A percentile compares a stretch with the other conserved stretches of the same genome.
These are phyloP conservation scores for Pogonus chalceus DNA, from an alignment of 1,140 invertebrate species.

Conservation along the genomic window DNA sequence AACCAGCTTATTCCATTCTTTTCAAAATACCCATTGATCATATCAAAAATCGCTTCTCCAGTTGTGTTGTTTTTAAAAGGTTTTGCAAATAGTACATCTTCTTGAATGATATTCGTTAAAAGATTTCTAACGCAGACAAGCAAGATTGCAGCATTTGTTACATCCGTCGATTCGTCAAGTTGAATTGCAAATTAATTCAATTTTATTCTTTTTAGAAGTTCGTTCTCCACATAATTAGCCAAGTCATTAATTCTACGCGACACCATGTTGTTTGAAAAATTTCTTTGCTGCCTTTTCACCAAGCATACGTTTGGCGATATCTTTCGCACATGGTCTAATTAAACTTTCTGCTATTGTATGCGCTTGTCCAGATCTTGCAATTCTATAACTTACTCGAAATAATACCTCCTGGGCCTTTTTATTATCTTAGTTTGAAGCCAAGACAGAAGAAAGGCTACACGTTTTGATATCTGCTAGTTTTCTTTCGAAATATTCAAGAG, in stretches of 20 bases:
- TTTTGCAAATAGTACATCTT: slow-evolving; percentile 12
- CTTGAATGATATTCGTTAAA: slow-evolving; percentile 1
- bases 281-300: background rate
- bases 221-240: background rate
- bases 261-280: background rate
- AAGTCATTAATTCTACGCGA: background rate
- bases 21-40: slow-evolving; percentile 8
- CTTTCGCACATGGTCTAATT: background rate
- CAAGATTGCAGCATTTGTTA: slow-evolving; percentile 7
- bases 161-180: slow-evolving; percentile 11
- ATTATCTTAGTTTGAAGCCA: background rate
- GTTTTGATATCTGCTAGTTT: background rate
- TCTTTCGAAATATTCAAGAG: background rate
- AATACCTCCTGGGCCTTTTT: background rate
- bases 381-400: background rate
- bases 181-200: slow-evolving; percentile 12
- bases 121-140: slow-evolving; percentile 12
- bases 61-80: slow-evolving; percentile 5
- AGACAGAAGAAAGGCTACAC: background rate
- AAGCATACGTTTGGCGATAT: background rate
- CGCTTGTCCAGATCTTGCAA: background rate
- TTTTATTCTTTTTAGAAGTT: slow-evolving; percentile 1
- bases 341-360: background rate
- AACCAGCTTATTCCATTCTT: slow-evolving; percentile 2
- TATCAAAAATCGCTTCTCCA: slow-evolving; percentile 13